phyloP scores from a whole-genome alignment of 1,140 invertebrate species.

The Drosophila subobscura region DNA sequence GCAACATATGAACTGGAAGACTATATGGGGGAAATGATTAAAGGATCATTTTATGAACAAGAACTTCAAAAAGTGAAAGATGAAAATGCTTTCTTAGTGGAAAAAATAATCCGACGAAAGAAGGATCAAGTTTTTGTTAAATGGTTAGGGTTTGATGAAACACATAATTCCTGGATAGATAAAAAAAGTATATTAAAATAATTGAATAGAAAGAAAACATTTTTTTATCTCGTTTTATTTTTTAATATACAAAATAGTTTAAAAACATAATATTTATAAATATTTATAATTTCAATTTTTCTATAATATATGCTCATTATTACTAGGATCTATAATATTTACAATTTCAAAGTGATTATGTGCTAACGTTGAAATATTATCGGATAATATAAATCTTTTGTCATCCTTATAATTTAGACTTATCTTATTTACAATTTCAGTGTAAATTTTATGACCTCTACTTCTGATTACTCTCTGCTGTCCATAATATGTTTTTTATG shows the following conservation, averaged over 20 bases:
- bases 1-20: slow-evolving; percentile 1
- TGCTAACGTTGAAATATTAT: too few relatives aligned
- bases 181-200: not conserved
- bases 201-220: not conserved
- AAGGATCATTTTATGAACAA: not conserved
- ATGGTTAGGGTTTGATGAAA: not conserved
- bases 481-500: slow-evolving; percentile 2
- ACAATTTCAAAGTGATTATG: too few relatives aligned
- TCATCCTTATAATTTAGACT: slow-evolving; percentile 1
- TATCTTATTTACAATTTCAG: not conserved
- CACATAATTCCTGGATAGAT: slow-evolving; percentile 1
- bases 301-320: too few relatives aligned
- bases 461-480: not conserved
- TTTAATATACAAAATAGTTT: not conserved
- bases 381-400: not conserved
- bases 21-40: not conserved
- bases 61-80: not conserved
- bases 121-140: not conserved
- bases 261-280: too few relatives aligned
- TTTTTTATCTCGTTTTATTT: not conserved
- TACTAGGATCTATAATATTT: too few relatives aligned
- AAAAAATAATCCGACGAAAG: not conserved
- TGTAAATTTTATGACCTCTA: not conserved
- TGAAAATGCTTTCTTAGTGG: not conserved
- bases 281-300: too few relatives aligned